phyloP scores from a whole-genome alignment of 2,797 vertebrate genomes.

The Selene dorsalis region DNA sequence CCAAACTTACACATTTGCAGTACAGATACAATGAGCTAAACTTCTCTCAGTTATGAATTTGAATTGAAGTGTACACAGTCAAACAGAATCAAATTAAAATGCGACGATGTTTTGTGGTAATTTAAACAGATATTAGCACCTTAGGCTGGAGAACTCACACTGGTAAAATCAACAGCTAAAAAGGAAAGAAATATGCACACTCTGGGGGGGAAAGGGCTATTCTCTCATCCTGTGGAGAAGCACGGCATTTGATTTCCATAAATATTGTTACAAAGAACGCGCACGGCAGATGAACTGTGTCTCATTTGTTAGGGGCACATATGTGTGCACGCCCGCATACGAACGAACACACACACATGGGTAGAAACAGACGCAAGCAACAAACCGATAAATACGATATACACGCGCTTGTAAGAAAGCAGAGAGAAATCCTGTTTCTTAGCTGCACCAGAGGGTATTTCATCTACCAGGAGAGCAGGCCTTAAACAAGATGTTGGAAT shows the following conservation, averaged over 20 bases:
- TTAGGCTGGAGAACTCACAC: conserved; percentile 73
- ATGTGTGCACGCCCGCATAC: conserved; percentile 1
- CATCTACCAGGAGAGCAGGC: conserved; percentile 53
- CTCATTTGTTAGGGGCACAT: conserved; percentile 41
- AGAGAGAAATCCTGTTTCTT: conserved; percentile 20
- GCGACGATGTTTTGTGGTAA: conserved; percentile 67
- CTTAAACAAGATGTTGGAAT: conserved; percentile 71
- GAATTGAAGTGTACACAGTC: conserved; percentile 68
- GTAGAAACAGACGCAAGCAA: not conserved
- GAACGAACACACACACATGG: conserved; percentile 2
- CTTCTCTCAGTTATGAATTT: conserved; percentile 61
- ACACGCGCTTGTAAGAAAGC: conserved; percentile 13
- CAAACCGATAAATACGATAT: conserved; percentile 30
- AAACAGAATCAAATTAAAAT: conserved; percentile 78
- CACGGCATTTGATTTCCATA: conserved; percentile 72
- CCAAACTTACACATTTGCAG: conserved; percentile 52
- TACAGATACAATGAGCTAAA: conserved; percentile 55
- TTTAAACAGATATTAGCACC: conserved; percentile 81
- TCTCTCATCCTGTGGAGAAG: conserved; percentile 65
- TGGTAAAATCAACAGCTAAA: conserved; percentile 76
- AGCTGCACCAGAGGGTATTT: conserved; percentile 49
- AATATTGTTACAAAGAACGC: conserved; percentile 76
- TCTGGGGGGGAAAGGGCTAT: conserved; percentile 48
- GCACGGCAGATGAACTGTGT: conserved; percentile 52
- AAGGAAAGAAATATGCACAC: conserved; percentile 72